Percentiles rank a stretch among this genome's conserved stretches.
phyloP scores from a whole-genome alignment of 2,113 vertebrate genomes.

The Bos indicus region DNA sequence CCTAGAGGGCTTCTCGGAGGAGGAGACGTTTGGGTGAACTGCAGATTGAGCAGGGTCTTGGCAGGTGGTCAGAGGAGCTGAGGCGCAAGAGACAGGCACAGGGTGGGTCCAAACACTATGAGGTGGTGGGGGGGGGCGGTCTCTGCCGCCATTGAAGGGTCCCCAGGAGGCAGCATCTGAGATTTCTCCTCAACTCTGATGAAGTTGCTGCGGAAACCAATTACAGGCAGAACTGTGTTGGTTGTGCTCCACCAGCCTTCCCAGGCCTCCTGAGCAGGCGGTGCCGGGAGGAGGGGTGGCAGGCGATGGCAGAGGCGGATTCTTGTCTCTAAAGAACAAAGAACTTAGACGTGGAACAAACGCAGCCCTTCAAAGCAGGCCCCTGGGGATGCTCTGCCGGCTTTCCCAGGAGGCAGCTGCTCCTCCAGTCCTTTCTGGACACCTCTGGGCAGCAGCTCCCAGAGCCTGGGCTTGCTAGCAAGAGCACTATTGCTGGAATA shows the following conservation, averaged over 20 bases:
- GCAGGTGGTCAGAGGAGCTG: not conserved
- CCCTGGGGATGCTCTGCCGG: not conserved
- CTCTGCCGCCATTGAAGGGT: not conserved
- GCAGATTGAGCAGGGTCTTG: not conserved
- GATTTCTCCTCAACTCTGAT: not conserved
- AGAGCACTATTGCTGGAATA: not conserved
- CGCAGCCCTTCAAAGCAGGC: not conserved
- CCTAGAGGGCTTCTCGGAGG: not conserved
- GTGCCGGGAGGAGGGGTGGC: not conserved
- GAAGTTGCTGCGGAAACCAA: not conserved
- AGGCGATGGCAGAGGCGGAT: not conserved
- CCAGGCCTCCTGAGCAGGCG: not conserved
- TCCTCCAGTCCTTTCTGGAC: not conserved
- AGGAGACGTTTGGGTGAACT: not conserved
- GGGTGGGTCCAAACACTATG: not conserved
- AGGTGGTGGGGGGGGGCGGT: fast-evolving
- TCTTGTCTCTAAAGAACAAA: not conserved
- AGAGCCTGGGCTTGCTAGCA: not conserved
- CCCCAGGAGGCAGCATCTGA: not conserved
- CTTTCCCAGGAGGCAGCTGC: not conserved
- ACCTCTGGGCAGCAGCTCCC: not conserved
- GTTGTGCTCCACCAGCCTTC: not conserved
- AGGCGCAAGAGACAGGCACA: not conserved
- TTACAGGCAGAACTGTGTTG: not conserved
- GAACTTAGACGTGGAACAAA: not conserved